A percentile compares a stretch with the other conserved stretches of the same genome.
Conservation (phyloP, 2,888 invertebrate genomes). For the Dasysyrphus tricinctus region DNA sequence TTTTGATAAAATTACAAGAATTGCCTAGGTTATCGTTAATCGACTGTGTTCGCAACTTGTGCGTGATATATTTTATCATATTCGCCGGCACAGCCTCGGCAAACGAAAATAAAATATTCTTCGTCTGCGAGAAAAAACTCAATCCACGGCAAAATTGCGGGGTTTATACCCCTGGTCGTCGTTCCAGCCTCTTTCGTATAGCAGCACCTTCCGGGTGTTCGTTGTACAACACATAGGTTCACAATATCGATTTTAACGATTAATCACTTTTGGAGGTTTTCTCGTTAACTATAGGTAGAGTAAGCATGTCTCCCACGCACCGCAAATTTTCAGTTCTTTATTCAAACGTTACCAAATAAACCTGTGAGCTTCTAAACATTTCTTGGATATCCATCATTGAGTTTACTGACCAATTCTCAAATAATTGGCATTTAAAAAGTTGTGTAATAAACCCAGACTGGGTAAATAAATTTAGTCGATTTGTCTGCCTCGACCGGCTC, state of each 20-base stretch:
- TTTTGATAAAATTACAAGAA: slow-evolving; percentile 59
- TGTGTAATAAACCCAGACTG: slow-evolving; percentile 66
- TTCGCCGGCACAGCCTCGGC: slow-evolving; percentile 66
- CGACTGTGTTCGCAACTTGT: slow-evolving; percentile 79
- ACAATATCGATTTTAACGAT: slow-evolving; percentile 75
- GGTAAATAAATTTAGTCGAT: slow-evolving; percentile 60
- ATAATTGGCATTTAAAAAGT: slow-evolving; percentile 43
- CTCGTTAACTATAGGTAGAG: slow-evolving; percentile 15
- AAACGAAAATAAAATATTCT: slow-evolving; percentile 58
- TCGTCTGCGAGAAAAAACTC: slow-evolving; percentile 50
- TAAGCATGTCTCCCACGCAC: slow-evolving; percentile 67
- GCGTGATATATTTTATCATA: slow-evolving; percentile 79
- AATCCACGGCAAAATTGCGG: slow-evolving; percentile 54
- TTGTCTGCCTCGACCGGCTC: slow-evolving; percentile 73
- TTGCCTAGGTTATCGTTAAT: slow-evolving; percentile 77
- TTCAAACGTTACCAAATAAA: neutral
- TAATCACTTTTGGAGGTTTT: slow-evolving; percentile 74
- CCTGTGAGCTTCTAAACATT: slow-evolving; percentile 6
- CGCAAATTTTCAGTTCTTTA: slow-evolving; percentile 38
- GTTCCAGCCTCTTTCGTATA: slow-evolving; percentile 61
- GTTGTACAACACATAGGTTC: slow-evolving; percentile 70
- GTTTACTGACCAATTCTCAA: slow-evolving; percentile 39
- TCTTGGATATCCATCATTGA: slow-evolving; percentile 41
- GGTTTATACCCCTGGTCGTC: slow-evolving; percentile 64
- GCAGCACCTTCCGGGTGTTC: slow-evolving; percentile 68